Evolutionary conservation across 2,888 invertebrate species (phyloP), one percentile per base, ranked within the genome.

Genomic region (Drosophila koepferae): DNA sequence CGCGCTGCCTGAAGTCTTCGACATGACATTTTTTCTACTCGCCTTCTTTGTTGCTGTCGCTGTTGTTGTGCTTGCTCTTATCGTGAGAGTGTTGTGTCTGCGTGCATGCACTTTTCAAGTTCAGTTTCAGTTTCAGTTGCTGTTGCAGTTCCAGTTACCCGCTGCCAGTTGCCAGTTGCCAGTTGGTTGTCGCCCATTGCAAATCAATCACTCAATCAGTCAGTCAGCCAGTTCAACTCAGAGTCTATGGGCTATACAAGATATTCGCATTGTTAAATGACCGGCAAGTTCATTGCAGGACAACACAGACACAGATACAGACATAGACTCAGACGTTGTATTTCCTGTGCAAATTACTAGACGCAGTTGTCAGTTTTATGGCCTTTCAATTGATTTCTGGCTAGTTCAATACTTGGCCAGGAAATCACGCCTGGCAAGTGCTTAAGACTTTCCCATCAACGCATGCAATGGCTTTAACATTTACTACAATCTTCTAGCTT

Each of bases 71-170:
- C 16, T 43, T 59, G 48, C 60, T 76, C 49, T 55, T 49, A 60
- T 65, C 61, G 55, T 66, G 60, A 44, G 43, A 63, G 62, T 63
- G 68, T 66, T 73, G 65, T 66, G 80, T 74, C 73, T 72, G 74
- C 67, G 12, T 34, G 49, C 58, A 61, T 79, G 83, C 82, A 82
- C 77, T 76, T 90, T 86, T 90, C 86, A 90, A 86, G 86, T 86
- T 54, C 54, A 54, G 90, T 79, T 86, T 54, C 38, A 54, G 90
- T 81, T 77, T 75, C 72, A 72, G 69, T 70, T 60, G 20, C 28
- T 4, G 28, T 28, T 28, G 28, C 28, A 28, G 28, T 28, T 28
- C 81, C 73, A 72, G 70, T 62, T 58, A 46, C 28, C 43, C 14
- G 54, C 34, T 49, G 51, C 78, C 72, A 72, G 70, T 70, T 56